Conservation (phyloP, 2,888 invertebrate genomes). For the Altica lythri region DNA sequence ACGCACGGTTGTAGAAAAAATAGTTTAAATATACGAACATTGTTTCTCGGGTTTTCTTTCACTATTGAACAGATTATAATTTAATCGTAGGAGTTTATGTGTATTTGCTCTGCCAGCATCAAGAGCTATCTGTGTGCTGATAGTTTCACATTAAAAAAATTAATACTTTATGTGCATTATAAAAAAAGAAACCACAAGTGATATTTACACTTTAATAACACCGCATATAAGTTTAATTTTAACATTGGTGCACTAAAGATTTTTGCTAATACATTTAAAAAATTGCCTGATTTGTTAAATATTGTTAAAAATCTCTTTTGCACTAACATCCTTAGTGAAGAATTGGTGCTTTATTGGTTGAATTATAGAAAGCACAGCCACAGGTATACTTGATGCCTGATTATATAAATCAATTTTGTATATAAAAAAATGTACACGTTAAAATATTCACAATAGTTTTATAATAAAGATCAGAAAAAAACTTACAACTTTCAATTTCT, state of each 20-base stretch:
- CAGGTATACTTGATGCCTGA: conserved; percentile 54
- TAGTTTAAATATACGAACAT: no score
- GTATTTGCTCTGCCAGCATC: conserved; percentile 48
- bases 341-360: no score
- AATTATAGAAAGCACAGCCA: conserved; percentile 54
- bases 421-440: conserved; percentile 21
- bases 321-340: no score
- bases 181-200: no score
- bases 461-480: conserved; percentile 9
- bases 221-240: no score
- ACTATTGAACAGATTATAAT: neutral
- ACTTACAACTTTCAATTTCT: conserved; percentile 98
- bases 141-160: conserved; percentile 11
- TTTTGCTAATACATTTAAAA: no score
- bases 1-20: no score
- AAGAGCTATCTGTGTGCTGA: conserved; percentile 52
- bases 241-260: no score
- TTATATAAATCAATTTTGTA: conserved; percentile 24
- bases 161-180: conserved; percentile 27
- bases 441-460: neutral
- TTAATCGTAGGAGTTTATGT: conserved; percentile 42
- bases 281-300: no score
- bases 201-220: no score
- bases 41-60: no score
- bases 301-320: no score